Base-by-base conservation (phyloP, 2,888 invertebrate species). In the Stenoptilia bipunctidactyla region DNA sequence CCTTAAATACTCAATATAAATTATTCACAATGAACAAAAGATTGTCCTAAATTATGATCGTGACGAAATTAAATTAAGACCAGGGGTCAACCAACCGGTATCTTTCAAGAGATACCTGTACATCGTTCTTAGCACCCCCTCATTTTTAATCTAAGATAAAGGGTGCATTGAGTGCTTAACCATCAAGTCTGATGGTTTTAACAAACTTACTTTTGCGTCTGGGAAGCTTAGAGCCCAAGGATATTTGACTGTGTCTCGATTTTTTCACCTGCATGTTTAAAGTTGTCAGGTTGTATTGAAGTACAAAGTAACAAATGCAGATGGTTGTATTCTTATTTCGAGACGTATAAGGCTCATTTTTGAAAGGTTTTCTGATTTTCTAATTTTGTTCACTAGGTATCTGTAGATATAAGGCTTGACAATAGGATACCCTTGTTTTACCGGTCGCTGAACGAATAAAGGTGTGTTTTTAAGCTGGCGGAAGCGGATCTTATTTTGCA, bases 141-240 rank as follows among this genome's bases (percentile, higher is more conserved):
- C 58, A 60, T 75, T 80, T 77, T 77, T 79, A 77, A 80, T 80
- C 80, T 77, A 61, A 79, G 77, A 79, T 80, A 80, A 79, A 79
- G 73, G 71, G 68, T 73, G 71, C 72, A 77, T 79, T 73, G 77
- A 77, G 74, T 73, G 63, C 74, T 72, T 74, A 76, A 73, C 71
- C 68, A 62, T 69, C 70, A 58, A 60, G 65, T 65, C 66, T 64
- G 53, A 53, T 48, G 43, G 33, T 43, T 51, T 42, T 45, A 50
- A 52, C 63, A 53, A 58, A 52, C 27, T 45, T 50, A 46, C 3
- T 2, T 37, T 40, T 49, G 30, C 51, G 39, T 13, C n/a, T 40
- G 20, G n/a, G 20, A 35, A 42, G 38, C 15, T 45, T 42, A 40
- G 45, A 48, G 42, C 13, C 1, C 37, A 15, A 40, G 1, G 4